Evolutionary conservation across 2,888 invertebrate genomes (phyloP), one percentile per base, ranked within the genome.

Genomic region (Laothoe populi): DNA sequence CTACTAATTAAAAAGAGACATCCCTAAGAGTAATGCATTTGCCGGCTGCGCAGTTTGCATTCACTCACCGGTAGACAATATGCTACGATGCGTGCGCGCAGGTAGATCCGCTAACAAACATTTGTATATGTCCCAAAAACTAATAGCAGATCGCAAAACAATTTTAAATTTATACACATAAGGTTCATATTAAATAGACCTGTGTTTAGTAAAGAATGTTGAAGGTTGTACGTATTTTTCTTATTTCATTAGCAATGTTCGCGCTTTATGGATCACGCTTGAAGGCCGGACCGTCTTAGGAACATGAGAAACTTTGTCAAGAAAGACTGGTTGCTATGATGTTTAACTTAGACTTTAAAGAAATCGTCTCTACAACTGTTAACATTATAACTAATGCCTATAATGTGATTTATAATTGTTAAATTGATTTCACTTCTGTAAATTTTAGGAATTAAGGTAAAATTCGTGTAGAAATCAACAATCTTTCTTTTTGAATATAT

Each of bases 231-330:
- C 87, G 88, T 88, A 84, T 86, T 83, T 90, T 88, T 85, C 77
- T 75, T 79, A 64, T 91, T 92, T 92, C 92, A 92, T 92, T 92
- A 92, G 92, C 89, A 86, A 86, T 88, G 91, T 92, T 92, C 87
- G 90, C 88, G 88, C 90, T 90, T 86, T 89, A 84, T 83, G 88
- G 87, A 90, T 90, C 90, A 88, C 88, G 91, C 86, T 84, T 83
- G 86, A 83, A 87, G 90, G 88, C 82, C 83, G 82, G 78, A 80
- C 81, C 81, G 83, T 90, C 88, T 86, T 87, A 85, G 86, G 88
- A 86, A 87, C 84, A 88, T 87, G 86, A 86, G 88, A 86, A 83
- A 82, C 88, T 87, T 84, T 85, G 86, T 87, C 87, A 90, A 89
- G 89, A 90, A 86, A 87, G 79, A 78, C 75, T 85, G 87, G 87